Evolutionary conservation across 2,888 invertebrate species (phyloP).

Genomic region (Cheilosia scutellata): DNA sequence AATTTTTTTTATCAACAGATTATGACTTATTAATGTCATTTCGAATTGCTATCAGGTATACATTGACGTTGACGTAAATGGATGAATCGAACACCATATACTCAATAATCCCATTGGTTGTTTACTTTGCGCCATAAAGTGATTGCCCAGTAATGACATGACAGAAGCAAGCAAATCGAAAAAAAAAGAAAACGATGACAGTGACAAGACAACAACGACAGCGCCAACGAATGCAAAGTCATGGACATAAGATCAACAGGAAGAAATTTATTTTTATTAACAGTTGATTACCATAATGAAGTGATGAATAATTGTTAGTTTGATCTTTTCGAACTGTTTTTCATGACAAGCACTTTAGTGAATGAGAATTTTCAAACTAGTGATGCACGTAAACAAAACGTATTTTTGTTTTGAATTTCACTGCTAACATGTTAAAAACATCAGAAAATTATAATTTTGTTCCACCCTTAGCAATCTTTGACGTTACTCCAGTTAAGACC

Average conservation of each 20-base stretch:
- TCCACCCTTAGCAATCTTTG: too few species aligned
- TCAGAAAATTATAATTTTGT: too few species aligned
- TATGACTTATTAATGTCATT: conserved; percentile 39
- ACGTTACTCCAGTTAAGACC: too few species aligned
- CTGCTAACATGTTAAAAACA: too few species aligned
- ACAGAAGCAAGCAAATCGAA: conserved; percentile 2
- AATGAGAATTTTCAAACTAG: not conserved
- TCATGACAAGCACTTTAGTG: not conserved
- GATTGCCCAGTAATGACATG: conserved; percentile 38
- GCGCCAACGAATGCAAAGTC: conserved; percentile 18
- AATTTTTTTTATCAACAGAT: conserved; percentile 17
- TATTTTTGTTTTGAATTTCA: too few species aligned
- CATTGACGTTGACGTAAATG: conserved; percentile 35
- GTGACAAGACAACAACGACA: conserved; percentile 9
- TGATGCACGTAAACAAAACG: not conserved
- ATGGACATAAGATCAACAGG: conserved; percentile 56
- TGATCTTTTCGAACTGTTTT: not conserved
- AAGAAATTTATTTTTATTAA: conserved; percentile 64
- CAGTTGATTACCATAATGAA: conserved; percentile 64
- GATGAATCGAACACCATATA: conserved; percentile 49
- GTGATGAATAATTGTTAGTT: conserved; percentile 17
- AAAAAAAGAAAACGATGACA: not conserved
- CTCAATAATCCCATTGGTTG: conserved; percentile 38
- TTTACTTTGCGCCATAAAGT: conserved; percentile 37
- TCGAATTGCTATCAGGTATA: conserved; percentile 63